A percentile compares a stretch with the other conserved stretches of the same genome.
Evolutionary conservation across 2,797 vertebrate species (phyloP).

Genomic region (Parauchenoglanis punctatus): DNA sequence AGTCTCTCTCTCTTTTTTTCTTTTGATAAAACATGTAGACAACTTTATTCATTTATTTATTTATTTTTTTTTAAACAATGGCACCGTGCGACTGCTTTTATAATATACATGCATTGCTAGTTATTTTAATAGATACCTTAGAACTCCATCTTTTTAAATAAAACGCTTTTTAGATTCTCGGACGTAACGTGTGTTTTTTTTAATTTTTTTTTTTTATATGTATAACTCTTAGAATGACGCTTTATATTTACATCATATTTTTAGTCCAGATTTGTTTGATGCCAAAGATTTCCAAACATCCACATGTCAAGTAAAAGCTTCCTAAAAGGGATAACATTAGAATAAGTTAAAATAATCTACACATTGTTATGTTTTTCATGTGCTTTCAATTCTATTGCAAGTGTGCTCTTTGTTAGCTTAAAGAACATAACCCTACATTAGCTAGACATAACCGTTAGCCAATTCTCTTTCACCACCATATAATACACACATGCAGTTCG

Average conservation of each 20-base stretch:
- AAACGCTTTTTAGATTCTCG: slow-evolving; percentile 69
- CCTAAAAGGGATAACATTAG: slow-evolving; percentile 71
- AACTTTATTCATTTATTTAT: slow-evolving; percentile 61
- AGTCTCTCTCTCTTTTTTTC: slow-evolving; percentile 54
- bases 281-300: slow-evolving; percentile 76
- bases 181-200: slow-evolving; percentile 72
- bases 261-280: slow-evolving; percentile 64
- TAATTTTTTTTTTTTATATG: slow-evolving; percentile 54
- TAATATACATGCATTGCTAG: slow-evolving; percentile 85
- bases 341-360: slow-evolving; percentile 49
- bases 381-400: slow-evolving; percentile 42
- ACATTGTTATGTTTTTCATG: slow-evolving; percentile 38
- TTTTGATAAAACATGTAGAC: slow-evolving; percentile 78
- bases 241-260: slow-evolving; percentile 74
- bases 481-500: slow-evolving; percentile 19
- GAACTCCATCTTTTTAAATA: slow-evolving; percentile 73
- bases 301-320: slow-evolving; percentile 80
- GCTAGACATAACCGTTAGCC: not conserved
- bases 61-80: slow-evolving; percentile 66
- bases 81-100: slow-evolving; percentile 84
- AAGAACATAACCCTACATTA: not conserved
- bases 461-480: not conserved
- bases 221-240: slow-evolving; percentile 75
- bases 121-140: slow-evolving; percentile 68
- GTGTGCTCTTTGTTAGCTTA: slow-evolving; percentile 38